phyloP scores from a whole-genome alignment of 2,113 vertebrate genomes.

The rabbit (Oryctolagus cuniculus) region DNA sequence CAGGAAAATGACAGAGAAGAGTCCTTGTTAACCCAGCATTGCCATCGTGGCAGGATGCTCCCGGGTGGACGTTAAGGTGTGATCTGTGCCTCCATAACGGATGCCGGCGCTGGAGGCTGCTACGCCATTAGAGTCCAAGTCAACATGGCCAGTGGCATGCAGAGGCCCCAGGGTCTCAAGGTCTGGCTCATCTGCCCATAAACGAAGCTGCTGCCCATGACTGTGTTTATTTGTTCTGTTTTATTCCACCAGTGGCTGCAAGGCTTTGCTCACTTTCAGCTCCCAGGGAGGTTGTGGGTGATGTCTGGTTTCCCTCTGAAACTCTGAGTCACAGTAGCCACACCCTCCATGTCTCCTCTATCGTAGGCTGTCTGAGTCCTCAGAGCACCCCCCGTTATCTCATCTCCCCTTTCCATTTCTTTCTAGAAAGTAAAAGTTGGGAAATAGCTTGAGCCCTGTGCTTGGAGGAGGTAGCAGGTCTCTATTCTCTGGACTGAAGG shows the following conservation, averaged over 20 bases:
- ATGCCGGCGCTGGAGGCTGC: background rate
- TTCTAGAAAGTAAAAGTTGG: slow-evolving; percentile 11
- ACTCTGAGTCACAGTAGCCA: slow-evolving; percentile 51
- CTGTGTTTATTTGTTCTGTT: background rate
- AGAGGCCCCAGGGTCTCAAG: fast-evolving
- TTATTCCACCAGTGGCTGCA: background rate
- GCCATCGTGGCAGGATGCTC: background rate
- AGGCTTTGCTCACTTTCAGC: slow-evolving; percentile 25
- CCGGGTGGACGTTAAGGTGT: background rate
- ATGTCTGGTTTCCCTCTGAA: background rate
- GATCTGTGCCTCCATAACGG: background rate
- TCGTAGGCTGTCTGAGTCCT: background rate
- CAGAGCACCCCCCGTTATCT: background rate
- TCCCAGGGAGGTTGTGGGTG: slow-evolving; percentile 1
- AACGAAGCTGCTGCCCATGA: background rate
- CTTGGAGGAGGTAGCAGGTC: background rate
- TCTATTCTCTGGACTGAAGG: background rate
- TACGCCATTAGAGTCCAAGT: background rate
- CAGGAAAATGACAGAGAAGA: background rate
- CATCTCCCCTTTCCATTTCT: background rate
- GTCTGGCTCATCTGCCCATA: fast-evolving
- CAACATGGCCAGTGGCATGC: fast-evolving
- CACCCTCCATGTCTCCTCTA: background rate
- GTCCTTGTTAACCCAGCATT: background rate
- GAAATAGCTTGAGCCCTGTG: background rate